Base-by-base conservation (phyloP, 2,888 invertebrate species). In the Mythimna albipuncta region DNA sequence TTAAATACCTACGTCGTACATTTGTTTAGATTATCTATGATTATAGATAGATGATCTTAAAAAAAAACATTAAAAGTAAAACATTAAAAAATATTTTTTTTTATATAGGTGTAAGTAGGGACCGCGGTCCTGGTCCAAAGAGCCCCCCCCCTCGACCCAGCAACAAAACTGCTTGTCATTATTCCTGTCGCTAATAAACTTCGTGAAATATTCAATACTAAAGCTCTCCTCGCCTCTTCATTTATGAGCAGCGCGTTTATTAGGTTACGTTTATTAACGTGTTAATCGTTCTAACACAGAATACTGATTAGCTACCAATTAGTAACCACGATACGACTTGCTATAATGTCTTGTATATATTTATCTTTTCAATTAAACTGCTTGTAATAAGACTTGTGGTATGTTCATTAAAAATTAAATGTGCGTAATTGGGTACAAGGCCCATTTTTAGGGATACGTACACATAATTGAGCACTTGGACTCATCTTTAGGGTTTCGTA, bases 241-340 rank as follows among this genome's bases (percentile, higher is more conserved):
- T 81, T 84, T 81, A 84, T 66, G 68, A 54, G 52, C 66, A 52
- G 52, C 61, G 55, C 70, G 65, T 72, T 85, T 73, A 81, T 72
- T 74, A 76, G 74, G 73, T 72, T 71, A 64, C 47, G 57, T 78
- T 76, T 77, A 82, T 82, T 84, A 84, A 71, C 80, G 58, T 78
- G 75, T 76, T 85, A 84, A 86, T 80, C 67, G 80, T 69, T 73
- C 67, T 72, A 55, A 80, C 81, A 84, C 75, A 69, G 82, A 85
- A 86, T 86, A 76, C 78, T 78, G 69, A 86, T 81, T 71, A 78
- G 54, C 62, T 47, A 26, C 38, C 66, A 77, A 85, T 85, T 86
- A 85, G 77, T 74, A 81, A 72, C 26, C 81, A 77, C 66, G 69
- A 81, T 75, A 84, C 74, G 76, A 50, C 62, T 72, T 58, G 65